phyloP scores from a whole-genome alignment of 2,888 invertebrate species.

The Leptogaster cylindrica region DNA sequence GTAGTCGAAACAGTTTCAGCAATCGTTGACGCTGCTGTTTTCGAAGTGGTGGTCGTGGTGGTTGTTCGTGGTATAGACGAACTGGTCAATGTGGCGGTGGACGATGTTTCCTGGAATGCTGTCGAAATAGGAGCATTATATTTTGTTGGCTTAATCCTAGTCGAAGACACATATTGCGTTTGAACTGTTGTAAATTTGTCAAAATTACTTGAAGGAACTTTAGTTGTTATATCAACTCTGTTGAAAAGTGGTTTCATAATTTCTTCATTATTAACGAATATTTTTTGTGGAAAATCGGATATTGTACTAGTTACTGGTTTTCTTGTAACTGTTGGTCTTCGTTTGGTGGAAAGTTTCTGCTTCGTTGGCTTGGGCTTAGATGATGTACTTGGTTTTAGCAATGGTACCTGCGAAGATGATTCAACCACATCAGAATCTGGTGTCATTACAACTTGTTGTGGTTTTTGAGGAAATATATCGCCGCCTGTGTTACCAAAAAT shows the following conservation, averaged over 20 bases:
- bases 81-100: constrained; percentile 49
- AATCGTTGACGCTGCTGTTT: constrained; percentile 30
- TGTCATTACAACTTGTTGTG: constrained; percentile 60
- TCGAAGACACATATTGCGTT: constrained; percentile 35
- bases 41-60: constrained; percentile 51
- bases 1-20: not conserved
- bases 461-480: constrained; percentile 66
- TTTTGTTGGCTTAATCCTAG: constrained; percentile 46
- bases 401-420: constrained; percentile 51
- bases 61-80: constrained; percentile 47
- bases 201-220: not conserved
- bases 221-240: constrained; percentile 27
- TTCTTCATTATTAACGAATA: constrained; percentile 58
- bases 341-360: constrained; percentile 29
- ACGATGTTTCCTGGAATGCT: constrained; percentile 49
- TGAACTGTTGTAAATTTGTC: constrained; percentile 31
- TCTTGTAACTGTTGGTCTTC: constrained; percentile 52
- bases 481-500: constrained; percentile 76
- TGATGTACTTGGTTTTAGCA: constrained; percentile 29
- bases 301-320: constrained; percentile 49
- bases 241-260: constrained; percentile 52
- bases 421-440: constrained; percentile 61
- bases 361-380: constrained; percentile 39
- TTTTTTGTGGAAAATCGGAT: constrained; percentile 49
- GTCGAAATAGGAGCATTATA: constrained; percentile 48